Evolutionary conservation across 2,113 vertebrate genomes (phyloP), one percentile per base, ranked within the genome.

Genomic region (Taurulus bubalis): DNA sequence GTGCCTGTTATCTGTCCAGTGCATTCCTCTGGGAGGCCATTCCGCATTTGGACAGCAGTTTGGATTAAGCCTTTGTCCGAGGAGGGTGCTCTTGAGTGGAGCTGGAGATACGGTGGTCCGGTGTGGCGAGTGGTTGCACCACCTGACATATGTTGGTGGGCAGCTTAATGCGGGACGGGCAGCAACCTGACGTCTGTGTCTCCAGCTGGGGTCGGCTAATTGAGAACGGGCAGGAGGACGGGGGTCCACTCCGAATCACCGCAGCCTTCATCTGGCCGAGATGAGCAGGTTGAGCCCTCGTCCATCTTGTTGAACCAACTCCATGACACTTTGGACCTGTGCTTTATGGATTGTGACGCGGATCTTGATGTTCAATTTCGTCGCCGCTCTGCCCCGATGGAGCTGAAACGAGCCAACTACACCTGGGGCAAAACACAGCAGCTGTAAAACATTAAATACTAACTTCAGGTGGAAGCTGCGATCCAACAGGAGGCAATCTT

Each of bases 1-100:
- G 62, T 71, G 80, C 82, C 75, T 78, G 84, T 82, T 92, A 90
- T 90, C 91, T 79, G 77, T 69, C 70, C 80, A 58, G 71, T 80
- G 89, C 91, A 92, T 88, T 89, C 88, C 89, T 85, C 88, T 72
- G 24, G 73, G 87, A 85, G 64, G 81, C 66, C 65, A 67, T 80
- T 87, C 80, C 81, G 22, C 36, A 69, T 85, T 83, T 56, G 84
- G 91, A 85, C 87, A 79, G 85, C 88, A 71, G 75, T 85, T 88
- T 75, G 89, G 91, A 90, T 91, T 89, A 90, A 89, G 77, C 76
- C 76, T 89, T 85, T 85, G 85, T 90, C 84, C 84, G 38, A 68
- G n/a, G 75, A 47, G 77, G 40, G 71, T 79, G 85, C 75, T 79
- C 71, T 4, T 69, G 79, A 60, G 84, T 84, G 84, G 77, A 71